These are phyloP conservation scores for Paramacrobiotus metropolitanus DNA, from an alignment of 1,140 invertebrate species.

Conservation along the genomic window DNA sequence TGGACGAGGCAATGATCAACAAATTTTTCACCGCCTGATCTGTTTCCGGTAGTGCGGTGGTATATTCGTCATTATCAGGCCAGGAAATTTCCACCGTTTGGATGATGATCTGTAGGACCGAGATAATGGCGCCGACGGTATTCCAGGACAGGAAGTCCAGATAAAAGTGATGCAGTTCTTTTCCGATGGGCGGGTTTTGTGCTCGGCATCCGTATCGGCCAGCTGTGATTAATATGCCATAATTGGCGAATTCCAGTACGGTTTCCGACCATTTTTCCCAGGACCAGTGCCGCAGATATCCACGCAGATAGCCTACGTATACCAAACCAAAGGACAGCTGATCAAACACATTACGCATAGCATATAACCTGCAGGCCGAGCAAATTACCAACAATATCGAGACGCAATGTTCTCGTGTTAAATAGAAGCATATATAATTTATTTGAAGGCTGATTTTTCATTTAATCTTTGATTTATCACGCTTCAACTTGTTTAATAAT, in stretches of 20 bases:
- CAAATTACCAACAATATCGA: no score
- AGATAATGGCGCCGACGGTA: background rate
- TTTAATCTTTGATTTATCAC: no score
- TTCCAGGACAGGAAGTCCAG: background rate
- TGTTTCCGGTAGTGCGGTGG: background rate
- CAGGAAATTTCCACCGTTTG: background rate
- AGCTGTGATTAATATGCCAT: background rate
- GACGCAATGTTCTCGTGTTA: no score
- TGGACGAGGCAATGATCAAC: background rate
- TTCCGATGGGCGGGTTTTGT: background rate
- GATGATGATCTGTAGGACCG: background rate
- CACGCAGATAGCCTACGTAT: background rate
- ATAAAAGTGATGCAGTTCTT: background rate
- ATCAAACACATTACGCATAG: no score
- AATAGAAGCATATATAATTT: no score
- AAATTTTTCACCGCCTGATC: background rate
- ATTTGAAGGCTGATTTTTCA: no score
- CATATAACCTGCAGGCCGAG: no score
- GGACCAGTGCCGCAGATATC: background rate
- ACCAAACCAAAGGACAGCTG: no score
- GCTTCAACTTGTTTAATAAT: no score
- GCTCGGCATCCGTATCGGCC: background rate
- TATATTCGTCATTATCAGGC: background rate
- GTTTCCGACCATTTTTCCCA: background rate
- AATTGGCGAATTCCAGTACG: background rate